These are phyloP conservation scores for Dicranocentrus wangi DNA, from an alignment of 2,888 invertebrate species.

Conservation along the genomic window DNA sequence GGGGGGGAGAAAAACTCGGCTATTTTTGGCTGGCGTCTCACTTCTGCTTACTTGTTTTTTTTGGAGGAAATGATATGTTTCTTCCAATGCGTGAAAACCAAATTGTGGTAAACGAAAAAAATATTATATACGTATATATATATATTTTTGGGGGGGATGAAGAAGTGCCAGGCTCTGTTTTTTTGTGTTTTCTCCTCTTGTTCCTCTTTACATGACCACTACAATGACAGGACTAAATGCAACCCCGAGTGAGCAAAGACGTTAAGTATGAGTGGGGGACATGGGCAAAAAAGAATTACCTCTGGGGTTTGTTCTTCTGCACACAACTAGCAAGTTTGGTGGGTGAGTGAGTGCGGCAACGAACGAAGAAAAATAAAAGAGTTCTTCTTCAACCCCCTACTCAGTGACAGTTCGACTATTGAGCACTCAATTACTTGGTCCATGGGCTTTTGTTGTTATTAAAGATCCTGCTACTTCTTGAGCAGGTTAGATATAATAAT, in stretches of 20 bases:
- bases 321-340: not conserved
- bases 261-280: constrained; percentile 51
- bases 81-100: no score
- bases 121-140: no score
- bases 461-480: constrained; percentile 34
- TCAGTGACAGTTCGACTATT: constrained; percentile 57
- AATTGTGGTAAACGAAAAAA: no score
- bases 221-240: constrained; percentile 60
- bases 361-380: constrained; percentile 6
- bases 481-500: constrained; percentile 23
- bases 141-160: no score
- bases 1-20: no score
- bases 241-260: constrained; percentile 34
- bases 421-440: constrained; percentile 55
- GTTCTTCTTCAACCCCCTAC: constrained; percentile 20
- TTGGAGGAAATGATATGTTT: no score
- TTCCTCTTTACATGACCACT: constrained; percentile 60
- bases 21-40: no score
- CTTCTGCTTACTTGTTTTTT: no score
- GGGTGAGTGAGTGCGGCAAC: not conserved
- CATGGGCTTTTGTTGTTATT: constrained; percentile 24
- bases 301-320: no score
- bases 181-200: no score
- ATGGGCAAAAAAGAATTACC: constrained; percentile 10
- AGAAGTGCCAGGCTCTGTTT: no score